Conservation (phyloP, 2,113 vertebrate genomes). For the Xyliphius kryptos region DNA sequence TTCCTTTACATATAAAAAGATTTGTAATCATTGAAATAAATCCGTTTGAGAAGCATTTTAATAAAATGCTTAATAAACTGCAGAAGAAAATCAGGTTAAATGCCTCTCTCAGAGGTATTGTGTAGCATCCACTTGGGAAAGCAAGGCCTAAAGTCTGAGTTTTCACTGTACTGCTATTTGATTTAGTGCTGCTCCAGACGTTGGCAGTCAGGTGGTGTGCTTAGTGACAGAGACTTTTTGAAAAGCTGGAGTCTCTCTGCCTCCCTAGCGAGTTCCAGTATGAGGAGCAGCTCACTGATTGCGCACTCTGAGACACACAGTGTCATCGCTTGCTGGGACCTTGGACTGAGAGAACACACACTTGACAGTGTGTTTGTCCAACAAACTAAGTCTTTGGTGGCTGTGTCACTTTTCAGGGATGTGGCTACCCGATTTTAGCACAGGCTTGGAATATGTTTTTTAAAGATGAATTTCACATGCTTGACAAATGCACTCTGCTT, state of each 20-base stretch:
- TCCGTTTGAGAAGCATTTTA: too few species aligned
- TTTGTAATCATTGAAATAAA: too few species aligned
- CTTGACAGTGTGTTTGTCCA: background rate
- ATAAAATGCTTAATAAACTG: too few species aligned
- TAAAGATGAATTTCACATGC: background rate
- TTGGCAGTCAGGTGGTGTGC: too few species aligned
- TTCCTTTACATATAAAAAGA: too few species aligned
- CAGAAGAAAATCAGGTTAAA: too few species aligned
- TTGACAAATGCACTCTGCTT: background rate
- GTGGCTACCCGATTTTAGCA: background rate
- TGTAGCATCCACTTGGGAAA: too few species aligned
- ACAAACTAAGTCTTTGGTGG: background rate
- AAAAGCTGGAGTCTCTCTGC: constrained; percentile 16
- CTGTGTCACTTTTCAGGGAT: background rate
- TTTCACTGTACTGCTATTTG: too few species aligned
- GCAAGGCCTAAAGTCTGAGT: too few species aligned
- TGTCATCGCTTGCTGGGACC: constrained; percentile 3
- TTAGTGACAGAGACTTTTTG: too few species aligned
- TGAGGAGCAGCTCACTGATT: constrained; percentile 19
- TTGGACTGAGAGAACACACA: background rate
- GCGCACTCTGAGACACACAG: constrained; percentile 17
- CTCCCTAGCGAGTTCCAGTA: constrained; percentile 19
- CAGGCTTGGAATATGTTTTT: background rate
- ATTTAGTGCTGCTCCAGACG: too few species aligned
- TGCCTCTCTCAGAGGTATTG: too few species aligned